Evolutionary conservation across 2,113 vertebrate species (phyloP), one percentile per base, ranked within the genome.

Genomic region (Mustela lutreola): DNA sequence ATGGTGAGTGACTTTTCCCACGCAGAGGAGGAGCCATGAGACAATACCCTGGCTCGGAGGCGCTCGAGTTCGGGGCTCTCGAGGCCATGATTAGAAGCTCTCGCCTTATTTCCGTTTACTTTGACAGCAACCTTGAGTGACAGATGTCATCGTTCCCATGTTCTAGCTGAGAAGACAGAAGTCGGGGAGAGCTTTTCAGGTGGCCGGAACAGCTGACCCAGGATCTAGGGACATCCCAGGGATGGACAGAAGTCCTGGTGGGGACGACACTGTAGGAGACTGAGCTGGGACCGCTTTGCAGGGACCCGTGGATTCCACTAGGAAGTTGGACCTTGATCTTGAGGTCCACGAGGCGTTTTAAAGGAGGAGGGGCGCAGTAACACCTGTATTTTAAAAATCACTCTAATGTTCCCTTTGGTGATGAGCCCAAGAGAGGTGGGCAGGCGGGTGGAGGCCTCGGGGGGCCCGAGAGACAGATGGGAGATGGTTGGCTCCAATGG

Each of bases 301-400:
- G 70, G 50, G 79, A 81, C 58, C 67, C 1, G 16, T 70, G 67
- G 67, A 70, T 26, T n/a, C 8, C 14, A 11, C 11, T 1, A 11
- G 75, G 36, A 78, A 73, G 36, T 2, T 14, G 50, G 15, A 11
- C 28, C 22, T 53, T 83, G 8, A 16, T 70, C 33, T 67, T 11
- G 31, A 22, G 42, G 21, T 67, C 21, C 0, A 26, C 24, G 19
- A 50, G 53, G 18, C 0, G 12, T 63, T 14, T 11, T 24, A 16
- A 58, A 18, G 80, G 3, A 14, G n/a, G 11, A 48, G 19, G 5
- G 24, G 4, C n/a, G 1, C 0, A 5, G 2, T 11, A 4, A 3
- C 0, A 26, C 14, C 21, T 45, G 50, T 21, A 0, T n/a, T 62
- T 24, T 0, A 56, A 16, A 48, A 79, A 21, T 26, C 31, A 0